A percentile compares a stretch with the other conserved stretches of the same genome.
Evolutionary conservation across 2,888 invertebrate genomes (phyloP).

Genomic region (Galerucella calmariensis): DNA sequence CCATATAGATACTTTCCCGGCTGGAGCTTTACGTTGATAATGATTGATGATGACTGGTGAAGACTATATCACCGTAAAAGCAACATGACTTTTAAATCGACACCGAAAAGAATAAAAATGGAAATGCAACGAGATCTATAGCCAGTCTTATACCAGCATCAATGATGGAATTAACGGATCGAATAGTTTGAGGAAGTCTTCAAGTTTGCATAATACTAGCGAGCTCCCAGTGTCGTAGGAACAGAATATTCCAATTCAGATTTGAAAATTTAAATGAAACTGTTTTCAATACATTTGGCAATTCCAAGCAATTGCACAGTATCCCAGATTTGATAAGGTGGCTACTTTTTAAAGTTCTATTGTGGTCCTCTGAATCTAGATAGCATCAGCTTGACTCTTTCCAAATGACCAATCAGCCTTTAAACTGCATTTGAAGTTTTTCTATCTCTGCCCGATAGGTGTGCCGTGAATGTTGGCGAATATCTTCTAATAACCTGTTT

Average conservation of each 20-base stretch:
- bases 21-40: slow-evolving; percentile 24
- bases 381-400: no score
- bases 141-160: slow-evolving; percentile 29
- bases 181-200: slow-evolving; percentile 34
- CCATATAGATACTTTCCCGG: slow-evolving; percentile 21
- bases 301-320: no score
- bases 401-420: no score
- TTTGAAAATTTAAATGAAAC: neutral
- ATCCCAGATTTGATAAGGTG: no score
- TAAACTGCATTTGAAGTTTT: no score
- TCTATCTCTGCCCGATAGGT: no score
- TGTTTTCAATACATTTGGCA: no score
- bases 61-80: slow-evolving; percentile 36
- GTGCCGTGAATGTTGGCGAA: no score
- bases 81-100: slow-evolving; percentile 37
- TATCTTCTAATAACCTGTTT: no score
- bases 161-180: slow-evolving; percentile 36
- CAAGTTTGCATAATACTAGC: slow-evolving; percentile 36
- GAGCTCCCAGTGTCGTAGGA: neutral
- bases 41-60: slow-evolving; percentile 35
- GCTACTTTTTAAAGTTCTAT: no score
- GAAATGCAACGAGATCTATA: slow-evolving; percentile 35
- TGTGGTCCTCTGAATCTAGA: no score
- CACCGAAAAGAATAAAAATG: slow-evolving; percentile 37
- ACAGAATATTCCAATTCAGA: neutral